Base-by-base conservation (phyloP, 2,888 invertebrate genomes). In the Nomada hirtipes region DNA sequence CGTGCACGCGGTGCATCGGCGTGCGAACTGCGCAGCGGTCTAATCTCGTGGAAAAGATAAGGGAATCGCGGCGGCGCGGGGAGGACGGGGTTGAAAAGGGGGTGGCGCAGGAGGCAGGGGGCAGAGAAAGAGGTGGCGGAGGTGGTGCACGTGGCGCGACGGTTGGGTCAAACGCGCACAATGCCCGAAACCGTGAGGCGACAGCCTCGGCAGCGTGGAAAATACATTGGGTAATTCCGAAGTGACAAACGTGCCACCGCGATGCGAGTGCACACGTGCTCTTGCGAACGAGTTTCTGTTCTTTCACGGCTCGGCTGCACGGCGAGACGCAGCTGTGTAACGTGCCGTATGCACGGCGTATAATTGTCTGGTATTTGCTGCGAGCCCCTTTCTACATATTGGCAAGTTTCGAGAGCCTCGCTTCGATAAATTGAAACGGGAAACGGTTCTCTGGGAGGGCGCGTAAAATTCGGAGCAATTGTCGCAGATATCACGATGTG, bases 21-120 rank as follows among this genome's bases (percentile, higher is more conserved):
- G 88, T 85, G 88, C 87, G 77, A 90, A 91, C 91, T 91, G 87
- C 91, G 91, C 89, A 91, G 89, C 81, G 87, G 85, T 84, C 85
- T 89, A 90, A 91, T 90, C 89, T 89, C 86, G 84, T 10, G 74
- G 70, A 77, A 83, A 82, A 86, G 90, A 90, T 89, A 89, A 90
- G 86, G 86, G 86, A 89, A 88, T 79, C 78, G 81, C 55, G 84
- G 87, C 85, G 71, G 53, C n/a, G 76, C 61, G 68, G 55, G 53
- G 74, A 42, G 52, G 15, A 52, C n/a, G 59, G 29, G 47, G 69
- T 67, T n/a, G 9, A 68, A 11, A 36, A 15, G 57, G 72, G 61
- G 64, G 59, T 59, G 73, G 57, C 23, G 36, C 7, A 7, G 36
- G 55, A 50, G 42, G 47, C 9, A 11, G 65, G n/a, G 13, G 61